These are phyloP conservation scores for Apostichopus parvimensis DNA, from an alignment of 35 echinoderm and acorn worm genomes.

Conservation along the genomic window DNA sequence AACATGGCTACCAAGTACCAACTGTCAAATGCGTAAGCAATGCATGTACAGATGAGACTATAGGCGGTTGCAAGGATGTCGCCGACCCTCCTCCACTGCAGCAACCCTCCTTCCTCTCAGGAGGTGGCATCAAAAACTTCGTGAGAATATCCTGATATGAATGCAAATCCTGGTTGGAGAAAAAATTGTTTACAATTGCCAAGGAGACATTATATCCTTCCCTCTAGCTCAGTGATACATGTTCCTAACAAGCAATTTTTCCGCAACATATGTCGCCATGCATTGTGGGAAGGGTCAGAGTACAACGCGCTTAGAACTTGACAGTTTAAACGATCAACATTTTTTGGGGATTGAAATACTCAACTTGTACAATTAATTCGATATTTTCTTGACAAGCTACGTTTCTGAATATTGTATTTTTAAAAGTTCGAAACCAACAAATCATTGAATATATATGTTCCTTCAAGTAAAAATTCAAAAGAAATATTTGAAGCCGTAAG, in stretches of 20 bases:
- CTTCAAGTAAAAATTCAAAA: too few species aligned
- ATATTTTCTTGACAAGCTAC: too few species aligned
- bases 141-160: constrained; percentile 15
- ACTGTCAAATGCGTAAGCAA: constrained; percentile 31
- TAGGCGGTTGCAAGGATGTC: constrained; percentile 44
- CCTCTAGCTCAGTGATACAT: constrained; percentile 4
- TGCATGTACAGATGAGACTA: constrained; percentile 12
- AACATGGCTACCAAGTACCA: constrained; percentile 41
- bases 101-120: constrained; percentile 21
- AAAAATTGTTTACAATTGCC: constrained; percentile 48
- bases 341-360: neutral
- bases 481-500: too few species aligned
- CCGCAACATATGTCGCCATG: constrained; percentile 22
- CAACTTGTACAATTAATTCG: too few species aligned
- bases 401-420: too few species aligned
- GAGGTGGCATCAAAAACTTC: constrained; percentile 33
- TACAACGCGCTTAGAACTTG: constrained; percentile 13
- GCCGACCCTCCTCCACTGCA: constrained; percentile 14
- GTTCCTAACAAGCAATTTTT: constrained; percentile 48
- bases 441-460: too few species aligned
- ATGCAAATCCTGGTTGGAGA: constrained; percentile 5
- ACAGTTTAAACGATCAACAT: neutral
- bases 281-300: constrained; percentile 47
- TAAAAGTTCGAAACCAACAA: too few species aligned
- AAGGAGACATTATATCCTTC: constrained; percentile 34